Evolutionary conservation across 1,140 invertebrate species (phyloP).

Genomic region (Drosophila baimaii): DNA sequence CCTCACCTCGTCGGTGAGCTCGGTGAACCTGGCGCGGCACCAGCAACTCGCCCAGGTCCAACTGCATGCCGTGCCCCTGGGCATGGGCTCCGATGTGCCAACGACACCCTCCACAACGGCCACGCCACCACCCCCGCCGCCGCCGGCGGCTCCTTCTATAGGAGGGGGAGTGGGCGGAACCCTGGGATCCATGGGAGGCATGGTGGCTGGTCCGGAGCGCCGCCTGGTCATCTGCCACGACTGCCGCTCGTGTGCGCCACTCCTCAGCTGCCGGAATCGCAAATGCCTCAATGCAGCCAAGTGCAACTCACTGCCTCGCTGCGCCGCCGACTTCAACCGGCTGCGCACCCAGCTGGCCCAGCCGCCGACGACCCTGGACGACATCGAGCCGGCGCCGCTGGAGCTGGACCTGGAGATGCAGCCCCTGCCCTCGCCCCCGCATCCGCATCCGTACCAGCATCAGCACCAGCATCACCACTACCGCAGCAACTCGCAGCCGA

Average conservation of each 20-base stretch:
- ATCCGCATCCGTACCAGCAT: slow-evolving; percentile 35
- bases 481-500: slow-evolving; percentile 83
- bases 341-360: slow-evolving; percentile 79
- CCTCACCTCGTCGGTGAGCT: slow-evolving; percentile 71
- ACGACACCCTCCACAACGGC: slow-evolving; percentile 77
- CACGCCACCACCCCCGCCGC: slow-evolving; percentile 60
- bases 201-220: slow-evolving; percentile 42
- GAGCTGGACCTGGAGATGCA: slow-evolving; percentile 59
- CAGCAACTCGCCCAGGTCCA: slow-evolving; percentile 80
- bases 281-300: slow-evolving; percentile 84
- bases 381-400: slow-evolving; percentile 77
- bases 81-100: slow-evolving; percentile 64
- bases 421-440: slow-evolving; percentile 51
- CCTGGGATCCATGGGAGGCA: not conserved
- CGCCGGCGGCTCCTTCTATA: slow-evolving; percentile 15
- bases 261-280: slow-evolving; percentile 80
- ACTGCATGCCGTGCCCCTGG: slow-evolving; percentile 75
- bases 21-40: slow-evolving; percentile 75
- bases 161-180: slow-evolving; percentile 3
- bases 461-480: slow-evolving; percentile 58
- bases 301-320: slow-evolving; percentile 84
- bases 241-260: slow-evolving; percentile 77
- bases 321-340: slow-evolving; percentile 83
- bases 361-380: slow-evolving; percentile 75
- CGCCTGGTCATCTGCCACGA: slow-evolving; percentile 79